Percentiles rank a stretch among this genome's conserved stretches.
These are phyloP conservation scores for Peromyscus melanophrys DNA, from an alignment of 2,797 vertebrate genomes.

Conservation along the genomic window DNA sequence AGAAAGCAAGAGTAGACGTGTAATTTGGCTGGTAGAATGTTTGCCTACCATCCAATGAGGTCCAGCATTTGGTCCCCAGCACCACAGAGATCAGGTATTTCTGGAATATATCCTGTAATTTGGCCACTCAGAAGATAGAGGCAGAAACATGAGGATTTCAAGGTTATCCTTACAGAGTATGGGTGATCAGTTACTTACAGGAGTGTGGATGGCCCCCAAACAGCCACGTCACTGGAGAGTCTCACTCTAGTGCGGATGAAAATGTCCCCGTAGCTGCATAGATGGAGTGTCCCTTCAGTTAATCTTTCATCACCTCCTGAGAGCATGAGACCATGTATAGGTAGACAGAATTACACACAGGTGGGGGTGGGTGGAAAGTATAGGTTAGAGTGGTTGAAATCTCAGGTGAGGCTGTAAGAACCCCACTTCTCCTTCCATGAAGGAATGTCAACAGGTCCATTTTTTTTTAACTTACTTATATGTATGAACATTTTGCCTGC, in stretches of 20 bases:
- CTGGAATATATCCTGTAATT: background rate
- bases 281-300: background rate
- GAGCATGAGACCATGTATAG: background rate
- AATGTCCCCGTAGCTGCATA: background rate
- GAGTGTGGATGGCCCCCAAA: background rate
- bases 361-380: rapidly evolving
- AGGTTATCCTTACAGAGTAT: background rate
- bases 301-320: background rate
- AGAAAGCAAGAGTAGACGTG: too few relatives aligned
- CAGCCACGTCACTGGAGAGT: too few relatives aligned
- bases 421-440: background rate
- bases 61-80: background rate
- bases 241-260: background rate
- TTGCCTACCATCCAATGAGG: background rate
- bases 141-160: background rate
- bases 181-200: background rate
- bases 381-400: too few relatives aligned
- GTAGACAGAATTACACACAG: background rate
- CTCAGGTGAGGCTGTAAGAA: background rate
- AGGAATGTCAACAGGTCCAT: background rate
- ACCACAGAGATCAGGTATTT: too few relatives aligned
- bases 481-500: background rate
- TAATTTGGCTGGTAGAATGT: background rate
- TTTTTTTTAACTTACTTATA: background rate
- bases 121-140: background rate